phyloP scores from a whole-genome alignment of 2,113 vertebrate genomes.

The Dendrocopos noguchii region DNA sequence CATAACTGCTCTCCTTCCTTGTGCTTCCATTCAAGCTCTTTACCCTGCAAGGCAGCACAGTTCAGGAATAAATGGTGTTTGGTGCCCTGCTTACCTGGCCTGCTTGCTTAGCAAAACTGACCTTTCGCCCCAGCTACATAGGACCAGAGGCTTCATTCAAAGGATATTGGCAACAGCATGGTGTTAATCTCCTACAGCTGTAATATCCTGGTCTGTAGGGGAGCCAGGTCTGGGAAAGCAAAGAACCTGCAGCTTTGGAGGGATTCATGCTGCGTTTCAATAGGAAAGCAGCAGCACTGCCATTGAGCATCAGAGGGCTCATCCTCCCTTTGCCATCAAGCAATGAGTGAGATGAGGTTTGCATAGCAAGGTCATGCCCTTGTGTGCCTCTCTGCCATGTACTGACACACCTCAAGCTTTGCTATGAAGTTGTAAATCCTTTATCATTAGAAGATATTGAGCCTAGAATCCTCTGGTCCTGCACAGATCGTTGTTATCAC shows the following conservation, averaged over 20 bases:
- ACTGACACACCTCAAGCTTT: not conserved
- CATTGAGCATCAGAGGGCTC: not conserved
- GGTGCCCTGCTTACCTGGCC: not conserved
- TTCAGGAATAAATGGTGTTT: not conserved
- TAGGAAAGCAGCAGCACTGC: not conserved
- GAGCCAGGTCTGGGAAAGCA: not conserved
- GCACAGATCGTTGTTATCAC: rapidly evolving
- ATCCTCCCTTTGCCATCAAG: not conserved
- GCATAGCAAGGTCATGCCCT: not conserved
- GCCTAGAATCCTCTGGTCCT: not conserved
- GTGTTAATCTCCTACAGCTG: not conserved
- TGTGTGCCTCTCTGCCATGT: rapidly evolving
- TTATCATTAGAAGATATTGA: not conserved
- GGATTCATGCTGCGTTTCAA: not conserved
- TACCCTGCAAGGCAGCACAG: not conserved
- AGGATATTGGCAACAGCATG: not conserved
- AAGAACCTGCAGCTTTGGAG: not conserved
- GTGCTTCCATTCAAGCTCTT: not conserved
- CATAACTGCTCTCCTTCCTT: rapidly evolving
- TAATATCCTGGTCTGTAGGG: not conserved
- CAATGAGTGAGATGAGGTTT: not conserved
- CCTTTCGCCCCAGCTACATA: rapidly evolving
- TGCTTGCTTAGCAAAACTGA: not conserved
- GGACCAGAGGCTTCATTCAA: not conserved
- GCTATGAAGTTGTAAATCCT: not conserved